phyloP scores from a whole-genome alignment of 2,888 invertebrate genomes.

The Caenorhabditis sp. region DNA sequence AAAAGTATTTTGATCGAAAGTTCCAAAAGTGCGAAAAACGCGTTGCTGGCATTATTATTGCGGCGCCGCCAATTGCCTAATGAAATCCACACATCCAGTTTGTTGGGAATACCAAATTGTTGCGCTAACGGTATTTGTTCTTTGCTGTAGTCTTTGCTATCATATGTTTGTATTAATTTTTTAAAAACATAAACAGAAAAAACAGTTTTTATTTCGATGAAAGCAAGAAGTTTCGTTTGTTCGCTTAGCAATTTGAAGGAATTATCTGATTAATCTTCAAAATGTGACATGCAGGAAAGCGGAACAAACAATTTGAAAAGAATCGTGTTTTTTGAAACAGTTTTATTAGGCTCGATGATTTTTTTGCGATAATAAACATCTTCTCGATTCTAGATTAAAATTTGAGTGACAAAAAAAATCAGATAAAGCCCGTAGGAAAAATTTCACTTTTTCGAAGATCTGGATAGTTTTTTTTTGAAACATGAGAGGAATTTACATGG shows the following conservation, averaged over 20 bases:
- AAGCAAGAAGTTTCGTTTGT: neutral
- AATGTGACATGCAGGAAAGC: neutral
- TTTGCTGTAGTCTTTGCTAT: conserved; percentile 8
- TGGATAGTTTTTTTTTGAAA: no score
- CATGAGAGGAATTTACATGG: no score
- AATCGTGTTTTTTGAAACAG: neutral
- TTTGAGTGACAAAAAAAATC: neutral
- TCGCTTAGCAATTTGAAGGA: neutral
- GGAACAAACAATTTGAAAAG: neutral
- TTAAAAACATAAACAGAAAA: no score
- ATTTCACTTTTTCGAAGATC: neutral
- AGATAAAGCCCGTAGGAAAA: neutral
- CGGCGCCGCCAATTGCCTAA: neutral
- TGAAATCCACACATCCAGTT: neutral
- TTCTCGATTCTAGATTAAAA: neutral
- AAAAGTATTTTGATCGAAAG: no score
- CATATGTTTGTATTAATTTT: neutral
- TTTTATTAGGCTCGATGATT: neutral
- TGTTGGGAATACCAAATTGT: neutral
- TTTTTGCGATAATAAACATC: no score
- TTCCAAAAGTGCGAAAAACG: neutral
- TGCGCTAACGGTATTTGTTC: neutral
- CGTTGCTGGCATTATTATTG: neutral
- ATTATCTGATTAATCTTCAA: neutral
- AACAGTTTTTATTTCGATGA: no score